Conservation (phyloP, 2,888 invertebrate species). For the Penaeus monodon region DNA sequence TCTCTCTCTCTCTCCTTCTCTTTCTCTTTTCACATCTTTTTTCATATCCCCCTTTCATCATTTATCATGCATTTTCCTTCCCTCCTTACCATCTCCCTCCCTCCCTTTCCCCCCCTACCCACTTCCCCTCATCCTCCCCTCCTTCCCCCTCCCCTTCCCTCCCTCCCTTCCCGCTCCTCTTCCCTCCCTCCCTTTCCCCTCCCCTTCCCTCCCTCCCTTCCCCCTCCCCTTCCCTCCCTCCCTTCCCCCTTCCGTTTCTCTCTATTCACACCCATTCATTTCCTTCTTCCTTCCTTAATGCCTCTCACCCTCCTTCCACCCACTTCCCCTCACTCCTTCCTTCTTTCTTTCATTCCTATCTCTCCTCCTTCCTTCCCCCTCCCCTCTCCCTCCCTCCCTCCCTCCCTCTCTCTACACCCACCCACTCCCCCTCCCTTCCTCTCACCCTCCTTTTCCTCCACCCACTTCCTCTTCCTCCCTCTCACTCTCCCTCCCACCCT, state of each 20-base stretch:
- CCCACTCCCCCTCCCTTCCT: background rate
- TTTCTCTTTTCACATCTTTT: too few relatives aligned
- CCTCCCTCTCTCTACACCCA: background rate
- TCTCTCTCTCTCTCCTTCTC: too few relatives aligned
- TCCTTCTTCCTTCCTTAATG: background rate
- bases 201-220: background rate
- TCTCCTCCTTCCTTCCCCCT: background rate
- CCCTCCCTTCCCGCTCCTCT: background rate
- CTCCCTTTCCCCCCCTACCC: background rate
- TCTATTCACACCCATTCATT: background rate
- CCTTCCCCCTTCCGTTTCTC: background rate
- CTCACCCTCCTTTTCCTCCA: background rate
- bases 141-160: background rate
- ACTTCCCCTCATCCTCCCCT: too few relatives aligned
- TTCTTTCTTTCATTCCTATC: background rate
- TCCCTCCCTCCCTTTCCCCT: background rate
- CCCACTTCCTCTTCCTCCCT: background rate
- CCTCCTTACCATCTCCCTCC: background rate
- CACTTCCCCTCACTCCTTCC: background rate
- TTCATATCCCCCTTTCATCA: too few relatives aligned
- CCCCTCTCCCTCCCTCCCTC: background rate
- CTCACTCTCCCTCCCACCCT: background rate
- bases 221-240: background rate
- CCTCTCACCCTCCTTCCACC: background rate
- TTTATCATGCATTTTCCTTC: too few relatives aligned